Percentiles rank a stretch among this genome's conserved stretches.
Conservation (phyloP, 2,797 vertebrate species). For the Phyllotis vaccarum region DNA sequence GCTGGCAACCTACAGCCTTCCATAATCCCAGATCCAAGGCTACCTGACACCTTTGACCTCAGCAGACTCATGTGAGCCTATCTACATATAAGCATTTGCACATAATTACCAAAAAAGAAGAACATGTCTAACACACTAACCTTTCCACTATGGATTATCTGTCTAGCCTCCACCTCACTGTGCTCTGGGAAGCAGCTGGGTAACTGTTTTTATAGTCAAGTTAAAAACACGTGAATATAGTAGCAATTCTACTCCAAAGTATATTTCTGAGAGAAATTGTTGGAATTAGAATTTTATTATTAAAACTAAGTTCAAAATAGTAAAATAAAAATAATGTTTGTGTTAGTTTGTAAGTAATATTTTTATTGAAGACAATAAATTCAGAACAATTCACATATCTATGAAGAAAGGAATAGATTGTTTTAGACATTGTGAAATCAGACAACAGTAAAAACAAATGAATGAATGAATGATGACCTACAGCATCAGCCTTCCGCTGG, state of each 20-base stretch:
- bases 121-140: neutral
- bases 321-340: neutral
- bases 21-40: neutral
- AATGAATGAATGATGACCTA: neutral
- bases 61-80: neutral
- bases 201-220: neutral
- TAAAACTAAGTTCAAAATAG: neutral
- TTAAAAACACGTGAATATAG: neutral
- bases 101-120: neutral
- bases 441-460: neutral
- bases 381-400: neutral
- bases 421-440: neutral
- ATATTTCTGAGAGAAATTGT: neutral
- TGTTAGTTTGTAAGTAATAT: neutral
- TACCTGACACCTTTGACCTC: neutral
- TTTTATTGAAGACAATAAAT: constrained; percentile 33
- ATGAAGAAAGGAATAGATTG: neutral
- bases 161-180: neutral
- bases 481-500: neutral
- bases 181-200: constrained; percentile 30
- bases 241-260: constrained; percentile 15
- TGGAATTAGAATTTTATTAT: neutral
- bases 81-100: neutral
- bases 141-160: constrained; percentile 12
- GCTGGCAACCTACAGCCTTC: neutral